phyloP scores from a whole-genome alignment of 2,888 invertebrate genomes.

The Nezara viridula region DNA sequence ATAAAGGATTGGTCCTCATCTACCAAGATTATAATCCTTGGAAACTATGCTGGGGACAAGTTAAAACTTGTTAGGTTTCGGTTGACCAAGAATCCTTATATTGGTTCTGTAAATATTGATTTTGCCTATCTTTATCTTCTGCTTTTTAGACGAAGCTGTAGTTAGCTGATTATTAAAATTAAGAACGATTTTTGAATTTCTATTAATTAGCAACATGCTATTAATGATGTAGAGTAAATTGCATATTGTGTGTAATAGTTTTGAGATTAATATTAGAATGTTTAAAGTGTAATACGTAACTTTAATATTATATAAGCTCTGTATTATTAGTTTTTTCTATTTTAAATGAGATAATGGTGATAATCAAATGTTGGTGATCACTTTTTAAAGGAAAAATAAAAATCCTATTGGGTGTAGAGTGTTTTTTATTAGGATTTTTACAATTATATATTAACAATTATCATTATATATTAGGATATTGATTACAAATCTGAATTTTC shows the following conservation, averaged over 20 bases:
- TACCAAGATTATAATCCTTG: not conserved
- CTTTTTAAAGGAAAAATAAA: not conserved
- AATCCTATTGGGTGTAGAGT: too few relatives aligned
- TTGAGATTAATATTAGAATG: too few relatives aligned
- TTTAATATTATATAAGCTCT: not conserved
- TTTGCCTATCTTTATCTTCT: not conserved
- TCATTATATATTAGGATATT: not conserved
- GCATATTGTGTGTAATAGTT: too few relatives aligned
- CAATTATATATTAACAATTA: not conserved
- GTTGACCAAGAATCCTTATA: slow-evolving; percentile 39
- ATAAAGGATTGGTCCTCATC: not conserved
- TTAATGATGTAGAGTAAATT: too few relatives aligned
- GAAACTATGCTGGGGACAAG: not conserved
- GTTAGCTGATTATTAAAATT: not conserved
- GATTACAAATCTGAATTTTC: not conserved
- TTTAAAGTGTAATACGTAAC: too few relatives aligned
- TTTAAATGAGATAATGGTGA: not conserved
- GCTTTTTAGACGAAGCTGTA: not conserved
- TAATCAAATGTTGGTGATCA: not conserved
- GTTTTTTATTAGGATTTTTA: not conserved
- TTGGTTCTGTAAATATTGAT: slow-evolving; percentile 7
- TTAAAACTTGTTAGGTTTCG: slow-evolving; percentile 14
- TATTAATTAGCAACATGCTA: not conserved
- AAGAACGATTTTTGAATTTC: not conserved
- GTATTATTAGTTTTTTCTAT: not conserved